Percentiles rank a stretch among this genome's conserved stretches.
Conservation (phyloP, 2,113 vertebrate species). For the Illadopsis cleaveri region DNA sequence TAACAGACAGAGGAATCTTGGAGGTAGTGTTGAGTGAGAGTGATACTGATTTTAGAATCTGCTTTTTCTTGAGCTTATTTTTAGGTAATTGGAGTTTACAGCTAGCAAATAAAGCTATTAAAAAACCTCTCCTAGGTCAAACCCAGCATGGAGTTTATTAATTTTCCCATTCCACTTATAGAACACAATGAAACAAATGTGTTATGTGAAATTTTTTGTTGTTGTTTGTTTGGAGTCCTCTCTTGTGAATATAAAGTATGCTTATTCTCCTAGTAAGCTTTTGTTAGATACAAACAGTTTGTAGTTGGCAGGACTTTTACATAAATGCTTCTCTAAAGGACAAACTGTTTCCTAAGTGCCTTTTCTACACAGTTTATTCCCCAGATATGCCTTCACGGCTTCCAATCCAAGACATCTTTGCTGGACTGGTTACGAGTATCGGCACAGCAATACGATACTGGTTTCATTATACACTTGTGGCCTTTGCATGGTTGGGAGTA, state of each 20-base stretch:
- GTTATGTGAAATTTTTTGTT: not conserved
- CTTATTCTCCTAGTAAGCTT: not conserved
- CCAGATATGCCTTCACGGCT: conserved; percentile 99
- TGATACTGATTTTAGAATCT: not conserved
- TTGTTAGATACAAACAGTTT: not conserved
- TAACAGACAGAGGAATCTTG: not conserved
- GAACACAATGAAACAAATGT: not conserved
- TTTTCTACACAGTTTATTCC: conserved; percentile 86
- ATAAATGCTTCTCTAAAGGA: not conserved
- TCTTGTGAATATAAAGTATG: not conserved
- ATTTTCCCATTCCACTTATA: not conserved
- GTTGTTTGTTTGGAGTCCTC: not conserved
- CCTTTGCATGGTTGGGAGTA: conserved; percentile 98
- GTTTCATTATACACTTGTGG: conserved; percentile 99
- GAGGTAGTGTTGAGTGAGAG: not conserved
- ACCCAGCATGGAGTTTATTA: not conserved
- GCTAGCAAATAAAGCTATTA: not conserved
- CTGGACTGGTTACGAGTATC: conserved; percentile 96
- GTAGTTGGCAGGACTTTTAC: not conserved
- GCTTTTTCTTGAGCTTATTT: not conserved
- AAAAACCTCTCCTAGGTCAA: not conserved
- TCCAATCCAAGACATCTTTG: conserved; percentile 98
- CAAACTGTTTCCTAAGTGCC: not conserved
- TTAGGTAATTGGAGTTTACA: not conserved
- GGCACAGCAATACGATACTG: conserved; percentile 99